These are phyloP conservation scores for Ochropacha duplaris DNA, from an alignment of 2,888 invertebrate species.

Conservation along the genomic window DNA sequence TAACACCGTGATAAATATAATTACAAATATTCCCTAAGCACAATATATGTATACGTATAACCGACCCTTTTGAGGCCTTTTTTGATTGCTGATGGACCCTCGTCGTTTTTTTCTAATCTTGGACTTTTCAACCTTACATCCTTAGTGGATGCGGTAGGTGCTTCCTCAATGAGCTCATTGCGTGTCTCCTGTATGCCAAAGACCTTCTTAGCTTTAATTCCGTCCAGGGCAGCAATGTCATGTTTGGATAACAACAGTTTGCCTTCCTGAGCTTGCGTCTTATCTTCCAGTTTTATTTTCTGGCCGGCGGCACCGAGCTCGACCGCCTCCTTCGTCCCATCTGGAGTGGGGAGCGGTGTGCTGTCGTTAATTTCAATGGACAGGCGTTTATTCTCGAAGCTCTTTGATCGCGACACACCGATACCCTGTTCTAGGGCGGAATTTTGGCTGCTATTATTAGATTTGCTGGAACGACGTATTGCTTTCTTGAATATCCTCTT, in stretches of 20 bases:
- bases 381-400: conserved; percentile 57
- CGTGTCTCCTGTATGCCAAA: conserved; percentile 57
- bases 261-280: conserved; percentile 18
- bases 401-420: conserved; percentile 60
- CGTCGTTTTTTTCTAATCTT: conserved; percentile 28
- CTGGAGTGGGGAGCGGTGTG: conserved; percentile 57
- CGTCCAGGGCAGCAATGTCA: conserved; percentile 15
- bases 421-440: conserved; percentile 48
- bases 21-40: neutral
- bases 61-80: conserved; percentile 70
- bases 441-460: conserved; percentile 57
- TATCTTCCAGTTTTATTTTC: conserved; percentile 39
- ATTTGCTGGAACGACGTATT: conserved; percentile 67
- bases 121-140: conserved; percentile 25
- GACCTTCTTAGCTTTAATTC: conserved; percentile 40
- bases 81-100: conserved; percentile 43
- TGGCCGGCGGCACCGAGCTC: conserved; percentile 30
- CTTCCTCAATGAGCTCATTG: conserved; percentile 45
- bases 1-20: neutral
- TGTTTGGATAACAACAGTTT: conserved; percentile 5
- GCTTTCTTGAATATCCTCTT: conserved; percentile 75
- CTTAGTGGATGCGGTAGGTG: conserved; percentile 27
- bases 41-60: conserved; percentile 18
- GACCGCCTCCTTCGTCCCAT: conserved; percentile 47
- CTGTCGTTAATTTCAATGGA: conserved; percentile 55